Base-by-base conservation (phyloP, 2,113 vertebrate species). In the Protomyctophum bolini region DNA sequence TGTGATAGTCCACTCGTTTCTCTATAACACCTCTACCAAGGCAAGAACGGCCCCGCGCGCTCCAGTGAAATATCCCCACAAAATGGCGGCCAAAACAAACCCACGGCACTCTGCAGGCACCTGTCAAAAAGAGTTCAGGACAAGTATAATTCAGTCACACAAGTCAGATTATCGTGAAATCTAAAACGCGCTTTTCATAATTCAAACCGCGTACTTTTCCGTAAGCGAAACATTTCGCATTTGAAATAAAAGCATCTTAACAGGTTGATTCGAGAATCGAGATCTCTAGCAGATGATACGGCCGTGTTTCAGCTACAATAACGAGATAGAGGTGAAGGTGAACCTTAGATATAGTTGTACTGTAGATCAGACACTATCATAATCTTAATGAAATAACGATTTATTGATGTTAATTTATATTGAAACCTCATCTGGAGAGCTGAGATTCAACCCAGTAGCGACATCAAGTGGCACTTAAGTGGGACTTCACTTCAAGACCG, bases 41-140 rank as follows among this genome's bases (percentile, higher is more conserved):
- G 79, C 83, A 50, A 85, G 87, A 67, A 78, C 72, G 83, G 74
- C 69, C 84, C 81, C 55, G 81, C 83, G 87, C 88, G 88, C 50
- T 80, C 86, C 75, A 60, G 73, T 80, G 64, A 86, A 47, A 76
- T 70, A 70, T 80, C 76, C 85, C 88, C 88, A 94, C 92, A 94
- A 94, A 94, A 94, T 94, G 93, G 93, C 93, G 86, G 92, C 92
- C 91, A 83, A 89, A 92, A 92, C 89, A 92, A 90, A 90, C 83
- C 79, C 33, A 71, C 28, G 58, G 66, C 71, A 21, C 21, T 21
- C 21, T 21, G 21, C 21, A 15, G 28, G 48, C 64, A 65, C 52
- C 15, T 9, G 10, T 58, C 54, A 7, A 6, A 60, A 8, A 10
- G 1, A 41, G 9, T 28, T 59, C 9, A 41, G 2, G 58, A 33